phyloP scores from a whole-genome alignment of 2,888 invertebrate species.

The Andrena camellia region DNA sequence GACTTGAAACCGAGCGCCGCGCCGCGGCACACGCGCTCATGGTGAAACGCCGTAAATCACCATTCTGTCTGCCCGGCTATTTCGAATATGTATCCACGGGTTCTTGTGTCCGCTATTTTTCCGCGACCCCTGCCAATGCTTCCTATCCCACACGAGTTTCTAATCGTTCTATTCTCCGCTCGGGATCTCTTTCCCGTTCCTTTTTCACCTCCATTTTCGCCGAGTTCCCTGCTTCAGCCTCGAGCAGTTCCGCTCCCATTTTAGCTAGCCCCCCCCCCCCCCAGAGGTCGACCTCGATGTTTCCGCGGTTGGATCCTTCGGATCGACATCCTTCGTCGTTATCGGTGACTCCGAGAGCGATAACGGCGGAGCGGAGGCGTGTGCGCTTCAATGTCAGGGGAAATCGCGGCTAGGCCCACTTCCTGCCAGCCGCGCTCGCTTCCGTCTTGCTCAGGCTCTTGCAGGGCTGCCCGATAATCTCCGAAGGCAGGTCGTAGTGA shows the following conservation, averaged over 20 bases:
- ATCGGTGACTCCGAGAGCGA: background rate
- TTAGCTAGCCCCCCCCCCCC: background rate
- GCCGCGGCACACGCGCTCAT: conserved; percentile 38
- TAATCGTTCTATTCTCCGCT: background rate
- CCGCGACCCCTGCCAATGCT: background rate
- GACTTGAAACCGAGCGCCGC: conserved; percentile 52
- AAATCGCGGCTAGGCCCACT: conserved; percentile 41
- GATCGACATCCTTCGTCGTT: conserved; percentile 3
- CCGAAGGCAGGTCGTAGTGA: conserved; percentile 54
- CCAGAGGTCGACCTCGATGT: background rate
- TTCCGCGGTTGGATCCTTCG: background rate
- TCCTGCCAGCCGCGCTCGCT: conserved; percentile 64
- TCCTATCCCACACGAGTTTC: conserved; percentile 32
- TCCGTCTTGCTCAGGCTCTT: conserved; percentile 71
- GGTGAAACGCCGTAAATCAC: conserved; percentile 64
- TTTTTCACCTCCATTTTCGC: background rate
- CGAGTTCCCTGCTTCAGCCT: background rate
- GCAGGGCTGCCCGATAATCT: conserved; percentile 74
- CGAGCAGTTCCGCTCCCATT: background rate
- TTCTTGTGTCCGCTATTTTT: conserved; percentile 40
- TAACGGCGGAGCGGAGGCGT: background rate
- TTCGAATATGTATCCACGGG: conserved; percentile 51
- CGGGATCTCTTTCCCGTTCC: conserved; percentile 5
- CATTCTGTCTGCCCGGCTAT: conserved; percentile 33
- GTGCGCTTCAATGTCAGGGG: conserved; percentile 36